Percentiles rank a stretch among this genome's conserved stretches.
phyloP scores from a whole-genome alignment of 2,113 vertebrate species.

The Coptodon rendalli region DNA sequence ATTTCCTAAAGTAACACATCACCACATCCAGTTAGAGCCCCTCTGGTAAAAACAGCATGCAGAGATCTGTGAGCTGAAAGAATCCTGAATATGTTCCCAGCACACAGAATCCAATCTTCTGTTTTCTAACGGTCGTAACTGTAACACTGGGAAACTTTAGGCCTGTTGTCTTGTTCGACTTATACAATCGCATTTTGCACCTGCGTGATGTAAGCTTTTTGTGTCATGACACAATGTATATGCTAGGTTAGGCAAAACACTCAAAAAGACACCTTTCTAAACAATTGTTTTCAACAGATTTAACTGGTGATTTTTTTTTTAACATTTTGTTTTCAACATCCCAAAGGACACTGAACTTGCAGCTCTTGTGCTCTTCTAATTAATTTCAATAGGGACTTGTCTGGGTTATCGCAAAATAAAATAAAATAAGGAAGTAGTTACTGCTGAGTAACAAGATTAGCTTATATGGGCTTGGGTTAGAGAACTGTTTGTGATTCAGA shows the following conservation, averaged over 20 bases:
- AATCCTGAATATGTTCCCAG: neutral
- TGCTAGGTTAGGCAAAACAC: neutral
- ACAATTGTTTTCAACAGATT: neutral
- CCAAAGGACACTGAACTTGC: neutral
- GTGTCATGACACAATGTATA: neutral
- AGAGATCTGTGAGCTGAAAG: neutral
- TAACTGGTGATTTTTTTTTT: neutral
- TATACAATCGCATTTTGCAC: neutral
- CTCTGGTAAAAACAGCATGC: neutral
- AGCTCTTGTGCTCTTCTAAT: neutral
- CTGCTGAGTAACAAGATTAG: neutral
- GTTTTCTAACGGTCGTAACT: neutral
- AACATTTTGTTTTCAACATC: neutral
- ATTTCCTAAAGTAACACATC: neutral
- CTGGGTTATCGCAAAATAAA: neutral
- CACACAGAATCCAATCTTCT: neutral
- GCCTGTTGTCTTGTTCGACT: neutral
- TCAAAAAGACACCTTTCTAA: neutral
- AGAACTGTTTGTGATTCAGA: neutral
- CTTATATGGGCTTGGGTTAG: neutral
- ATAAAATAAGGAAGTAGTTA: neutral
- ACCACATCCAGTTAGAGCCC: neutral
- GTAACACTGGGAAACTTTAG: neutral
- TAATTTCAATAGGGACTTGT: neutral
- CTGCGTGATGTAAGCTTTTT: neutral